Evolutionary conservation across 2,797 vertebrate species (phyloP), one percentile per base, ranked within the genome.

Genomic region (Acomys russatus): DNA sequence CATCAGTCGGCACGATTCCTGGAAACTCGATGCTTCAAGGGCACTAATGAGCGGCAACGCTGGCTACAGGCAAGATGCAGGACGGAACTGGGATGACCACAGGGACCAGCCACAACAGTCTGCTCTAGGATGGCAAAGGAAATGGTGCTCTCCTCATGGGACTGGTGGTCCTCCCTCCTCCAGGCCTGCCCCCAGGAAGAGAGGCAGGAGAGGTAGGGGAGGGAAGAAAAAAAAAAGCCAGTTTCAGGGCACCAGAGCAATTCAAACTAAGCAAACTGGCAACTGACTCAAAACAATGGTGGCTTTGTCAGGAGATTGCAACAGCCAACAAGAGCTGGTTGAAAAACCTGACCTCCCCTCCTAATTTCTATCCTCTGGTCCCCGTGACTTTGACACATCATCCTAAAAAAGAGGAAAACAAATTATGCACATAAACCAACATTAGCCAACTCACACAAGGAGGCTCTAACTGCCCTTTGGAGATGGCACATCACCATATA

Each of bases 231-330:
- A 92, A 91, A 91, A 33, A 87, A 84, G 30, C 78, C 80, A 83
- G 64, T 25, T 95, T 96, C 90, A 83, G 95, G 14, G 88, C 96
- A 84, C 83, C 74, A 23, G 85, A 96, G 94, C 0, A 38, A 92
- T 33, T 94, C 51, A 92, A 94, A 96, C 23, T 79, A 82, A 96
- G 88, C 71, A 97, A 82, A 90, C 84, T 63, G 85, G 91, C 79
- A 93, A 28, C 86, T 88, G 25, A 85, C 44, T 77, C 33, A 70
- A 95, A 90, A 92, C 91, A 97, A 96, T 96, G 94, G 51, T 61
- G 68, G 97, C 95, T 96, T 91, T 95, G 61, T 93, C 51, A 61
- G 9, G 92, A 96, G 80, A 91, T 1, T 74, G 89, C 71, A 91
- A 94, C 3, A 7, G 91, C 94, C 61, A 61, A 73, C 22, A 77